Evolutionary conservation across 1,140 invertebrate genomes (phyloP).

Genomic region (Chironomus striatipennis): DNA sequence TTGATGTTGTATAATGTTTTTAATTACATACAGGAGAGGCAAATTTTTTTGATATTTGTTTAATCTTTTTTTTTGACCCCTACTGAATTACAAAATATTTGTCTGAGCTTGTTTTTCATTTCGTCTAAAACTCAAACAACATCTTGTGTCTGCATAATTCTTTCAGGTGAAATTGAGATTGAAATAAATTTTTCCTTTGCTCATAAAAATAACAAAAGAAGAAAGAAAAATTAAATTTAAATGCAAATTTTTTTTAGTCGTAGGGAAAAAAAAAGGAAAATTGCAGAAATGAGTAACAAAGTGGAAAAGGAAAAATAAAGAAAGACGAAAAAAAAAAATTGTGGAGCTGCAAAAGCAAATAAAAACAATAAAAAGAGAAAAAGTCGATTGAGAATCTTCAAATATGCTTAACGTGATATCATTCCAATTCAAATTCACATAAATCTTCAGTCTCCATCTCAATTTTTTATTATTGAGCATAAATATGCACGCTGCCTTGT

Average conservation of each 20-base stretch:
- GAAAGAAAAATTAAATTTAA: background rate
- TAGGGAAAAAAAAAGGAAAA: background rate
- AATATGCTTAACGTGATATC: background rate
- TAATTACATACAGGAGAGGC: no score
- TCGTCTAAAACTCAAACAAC: no score
- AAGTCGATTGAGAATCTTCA: conserved; percentile 7
- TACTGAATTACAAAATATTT: no score
- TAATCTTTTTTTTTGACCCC: no score
- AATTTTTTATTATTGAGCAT: background rate
- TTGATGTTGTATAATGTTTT: no score
- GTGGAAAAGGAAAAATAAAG: background rate
- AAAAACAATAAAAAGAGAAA: background rate
- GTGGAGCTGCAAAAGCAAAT: background rate
- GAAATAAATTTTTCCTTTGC: no score
- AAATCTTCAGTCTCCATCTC: background rate
- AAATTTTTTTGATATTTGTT: no score
- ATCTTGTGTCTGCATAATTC: no score
- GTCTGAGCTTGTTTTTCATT: no score
- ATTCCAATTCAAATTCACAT: background rate
- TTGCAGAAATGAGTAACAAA: conserved; percentile 8
- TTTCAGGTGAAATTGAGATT: no score
- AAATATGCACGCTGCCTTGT: background rate
- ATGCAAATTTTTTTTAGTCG: background rate
- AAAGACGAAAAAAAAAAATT: background rate
- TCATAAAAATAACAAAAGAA: no score